phyloP scores from a whole-genome alignment of 2,888 invertebrate species.

The Heliconius ismenius region DNA sequence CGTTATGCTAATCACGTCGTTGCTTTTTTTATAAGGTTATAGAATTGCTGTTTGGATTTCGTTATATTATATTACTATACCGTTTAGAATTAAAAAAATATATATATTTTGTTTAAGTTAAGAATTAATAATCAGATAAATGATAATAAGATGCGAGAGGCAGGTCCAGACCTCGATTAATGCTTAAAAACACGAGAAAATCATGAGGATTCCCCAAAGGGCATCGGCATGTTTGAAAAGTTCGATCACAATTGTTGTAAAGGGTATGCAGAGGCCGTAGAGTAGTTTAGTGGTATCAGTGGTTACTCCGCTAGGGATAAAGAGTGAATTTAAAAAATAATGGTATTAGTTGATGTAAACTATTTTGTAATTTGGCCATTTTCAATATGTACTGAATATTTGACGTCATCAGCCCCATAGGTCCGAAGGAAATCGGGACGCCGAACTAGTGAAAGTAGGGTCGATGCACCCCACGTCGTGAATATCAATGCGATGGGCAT shows the following conservation, averaged over 20 bases:
- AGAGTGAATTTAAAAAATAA: too few relatives aligned
- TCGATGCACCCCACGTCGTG: constrained; percentile 48
- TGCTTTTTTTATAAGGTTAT: neutral
- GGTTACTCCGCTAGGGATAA: too few relatives aligned
- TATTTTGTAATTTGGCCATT: neutral
- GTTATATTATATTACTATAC: neutral
- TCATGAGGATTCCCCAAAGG: too few relatives aligned
- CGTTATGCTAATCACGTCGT: neutral
- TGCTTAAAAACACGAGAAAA: neutral
- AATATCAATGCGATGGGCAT: constrained; percentile 52
- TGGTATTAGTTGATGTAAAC: too few relatives aligned
- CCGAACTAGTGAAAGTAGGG: constrained; percentile 54
- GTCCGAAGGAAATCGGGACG: constrained; percentile 54
- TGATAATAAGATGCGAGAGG: too few relatives aligned
- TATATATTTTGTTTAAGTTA: too few relatives aligned
- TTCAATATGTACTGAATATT: neutral
- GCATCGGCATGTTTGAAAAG: too few relatives aligned
- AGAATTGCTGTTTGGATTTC: neutral
- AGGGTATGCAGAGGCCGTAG: too few relatives aligned
- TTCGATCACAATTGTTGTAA: too few relatives aligned
- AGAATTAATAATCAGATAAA: too few relatives aligned
- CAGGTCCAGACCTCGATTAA: too few relatives aligned
- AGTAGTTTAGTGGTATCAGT: too few relatives aligned
- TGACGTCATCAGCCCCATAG: constrained; percentile 47
- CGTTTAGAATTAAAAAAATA: neutral